phyloP scores from a whole-genome alignment of 2,888 invertebrate species.

The Galerucella pusilla region DNA sequence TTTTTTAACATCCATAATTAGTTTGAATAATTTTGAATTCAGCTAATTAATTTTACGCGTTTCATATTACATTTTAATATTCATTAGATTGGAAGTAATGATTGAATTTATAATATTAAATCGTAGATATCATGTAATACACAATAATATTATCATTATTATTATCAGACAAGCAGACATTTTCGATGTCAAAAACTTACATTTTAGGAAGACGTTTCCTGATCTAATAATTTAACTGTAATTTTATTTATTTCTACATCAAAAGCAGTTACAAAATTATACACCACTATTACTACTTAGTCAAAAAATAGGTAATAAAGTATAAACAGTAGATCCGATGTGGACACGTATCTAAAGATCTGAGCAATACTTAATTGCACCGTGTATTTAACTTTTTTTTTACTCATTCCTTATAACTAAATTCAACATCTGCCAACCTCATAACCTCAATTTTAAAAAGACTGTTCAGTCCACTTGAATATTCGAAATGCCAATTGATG shows the following conservation, averaged over 20 bases:
- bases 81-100: too few relatives aligned
- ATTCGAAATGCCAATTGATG: too few relatives aligned
- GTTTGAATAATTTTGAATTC: too few relatives aligned
- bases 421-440: too few relatives aligned
- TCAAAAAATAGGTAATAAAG: constrained; percentile 49
- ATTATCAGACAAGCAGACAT: constrained; percentile 22
- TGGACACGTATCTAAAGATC: constrained; percentile 54
- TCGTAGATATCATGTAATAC: too few relatives aligned
- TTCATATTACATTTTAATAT: too few relatives aligned
- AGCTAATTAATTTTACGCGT: too few relatives aligned
- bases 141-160: not conserved
- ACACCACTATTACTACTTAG: constrained; percentile 42
- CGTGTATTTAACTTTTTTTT: not conserved
- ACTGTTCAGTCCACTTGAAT: too few relatives aligned
- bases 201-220: constrained; percentile 64
- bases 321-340: constrained; percentile 52
- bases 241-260: constrained; percentile 46
- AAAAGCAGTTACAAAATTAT: constrained; percentile 54
- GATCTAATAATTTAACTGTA: constrained; percentile 54
- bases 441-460: too few relatives aligned
- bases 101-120: too few relatives aligned
- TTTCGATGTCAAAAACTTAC: constrained; percentile 58
- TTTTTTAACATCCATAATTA: too few relatives aligned
- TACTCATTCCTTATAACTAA: not conserved
- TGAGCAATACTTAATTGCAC: constrained; percentile 55